Percentiles rank a stretch among this genome's conserved stretches.
phyloP scores from a whole-genome alignment of 2,888 invertebrate species.

The Opisthograptis luteolata region DNA sequence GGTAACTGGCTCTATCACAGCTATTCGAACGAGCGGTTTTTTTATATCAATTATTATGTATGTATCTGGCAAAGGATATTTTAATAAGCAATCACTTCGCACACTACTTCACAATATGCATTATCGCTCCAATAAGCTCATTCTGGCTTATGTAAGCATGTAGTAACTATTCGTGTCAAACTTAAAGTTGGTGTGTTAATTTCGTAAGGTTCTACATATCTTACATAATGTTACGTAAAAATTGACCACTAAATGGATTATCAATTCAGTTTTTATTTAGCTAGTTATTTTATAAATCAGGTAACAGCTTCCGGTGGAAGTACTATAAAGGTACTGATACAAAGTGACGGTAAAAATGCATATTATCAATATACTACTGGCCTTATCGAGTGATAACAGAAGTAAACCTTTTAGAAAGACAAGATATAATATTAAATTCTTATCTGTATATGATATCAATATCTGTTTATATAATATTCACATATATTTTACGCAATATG shows the following conservation, averaged over 20 bases:
- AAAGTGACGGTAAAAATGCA: no score
- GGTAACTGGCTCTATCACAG: not conserved
- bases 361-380: no score
- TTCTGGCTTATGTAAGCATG: constrained; percentile 55
- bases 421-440: no score
- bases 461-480: no score
- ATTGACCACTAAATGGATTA: constrained; percentile 2
- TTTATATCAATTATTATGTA: constrained; percentile 8
- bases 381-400: no score
- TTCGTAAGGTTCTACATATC: constrained; percentile 45
- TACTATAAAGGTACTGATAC: not conserved
- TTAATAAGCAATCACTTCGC: constrained; percentile 30
- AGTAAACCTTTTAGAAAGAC: no score
- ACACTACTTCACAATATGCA: constrained; percentile 39
- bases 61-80: constrained; percentile 17
- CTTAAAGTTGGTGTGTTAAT: constrained; percentile 51
- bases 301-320: constrained; percentile 18
- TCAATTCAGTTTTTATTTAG: constrained; percentile 1
- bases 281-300: not conserved
- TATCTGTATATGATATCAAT: no score
- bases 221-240: constrained; percentile 14
- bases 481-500: no score
- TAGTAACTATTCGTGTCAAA: constrained; percentile 58
- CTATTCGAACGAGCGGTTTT: not conserved
- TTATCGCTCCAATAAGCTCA: constrained; percentile 51